Evolutionary conservation across 2,888 invertebrate species (phyloP).

Genomic region (Tenthredo livida): DNA sequence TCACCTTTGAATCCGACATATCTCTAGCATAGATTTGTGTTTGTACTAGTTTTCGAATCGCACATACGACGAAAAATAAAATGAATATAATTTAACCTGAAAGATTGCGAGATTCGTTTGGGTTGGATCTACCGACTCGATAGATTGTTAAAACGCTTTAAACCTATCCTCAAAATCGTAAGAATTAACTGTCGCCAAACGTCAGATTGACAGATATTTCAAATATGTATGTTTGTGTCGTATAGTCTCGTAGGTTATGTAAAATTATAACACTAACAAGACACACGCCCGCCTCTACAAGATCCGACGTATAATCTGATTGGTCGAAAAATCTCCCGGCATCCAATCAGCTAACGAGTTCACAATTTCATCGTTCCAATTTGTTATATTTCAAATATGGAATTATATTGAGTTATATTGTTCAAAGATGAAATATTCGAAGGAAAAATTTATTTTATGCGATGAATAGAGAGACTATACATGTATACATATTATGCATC

Average conservation of each 20-base stretch:
- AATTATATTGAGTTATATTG: no score
- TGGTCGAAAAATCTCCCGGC: neutral
- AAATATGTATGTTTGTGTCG: neutral
- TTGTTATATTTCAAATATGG: no score
- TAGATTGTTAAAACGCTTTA: neutral
- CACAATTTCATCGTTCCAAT: no score
- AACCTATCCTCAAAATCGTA: neutral
- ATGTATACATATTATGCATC: no score
- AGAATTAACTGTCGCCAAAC: neutral
- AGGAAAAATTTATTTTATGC: neutral
- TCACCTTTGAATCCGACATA: slow-evolving; percentile 38
- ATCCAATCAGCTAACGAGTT: neutral
- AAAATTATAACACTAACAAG: neutral
- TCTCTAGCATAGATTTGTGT: neutral
- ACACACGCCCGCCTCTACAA: neutral
- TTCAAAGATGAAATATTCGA: neutral
- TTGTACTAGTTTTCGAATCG: neutral
- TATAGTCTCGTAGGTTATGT: neutral
- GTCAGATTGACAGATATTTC: slow-evolving; percentile 24
- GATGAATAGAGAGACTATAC: no score
- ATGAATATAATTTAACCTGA: neutral
- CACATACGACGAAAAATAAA: neutral
- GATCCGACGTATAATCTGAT: neutral
- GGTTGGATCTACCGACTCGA: neutral
- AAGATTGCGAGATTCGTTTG: neutral